A percentile compares a stretch with the other conserved stretches of the same genome.
phyloP scores from a whole-genome alignment of 2,888 invertebrate species.

The Heliconius ethilla region DNA sequence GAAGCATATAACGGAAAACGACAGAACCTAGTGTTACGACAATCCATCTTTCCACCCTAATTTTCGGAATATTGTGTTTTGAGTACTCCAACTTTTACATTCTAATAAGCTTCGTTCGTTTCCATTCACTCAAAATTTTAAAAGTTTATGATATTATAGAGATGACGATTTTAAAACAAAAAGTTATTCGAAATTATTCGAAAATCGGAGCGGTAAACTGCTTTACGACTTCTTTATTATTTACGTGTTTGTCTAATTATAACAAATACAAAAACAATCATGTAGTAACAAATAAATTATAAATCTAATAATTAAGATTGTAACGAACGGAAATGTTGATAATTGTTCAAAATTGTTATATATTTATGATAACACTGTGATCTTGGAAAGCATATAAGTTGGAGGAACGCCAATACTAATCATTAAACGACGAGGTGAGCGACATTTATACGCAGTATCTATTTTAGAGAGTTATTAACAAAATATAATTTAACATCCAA shows the following conservation, averaged over 20 bases:
- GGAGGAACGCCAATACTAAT: constrained; percentile 69
- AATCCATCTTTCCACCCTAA: too few species aligned
- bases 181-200: too few species aligned
- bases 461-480: constrained; percentile 68
- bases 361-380: constrained; percentile 36
- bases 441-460: constrained; percentile 70
- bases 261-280: background rate
- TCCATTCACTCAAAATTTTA: too few species aligned
- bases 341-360: constrained; percentile 35
- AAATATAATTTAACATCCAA: constrained; percentile 42
- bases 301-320: background rate
- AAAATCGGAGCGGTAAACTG: too few species aligned
- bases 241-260: background rate
- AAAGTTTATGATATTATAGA: too few species aligned
- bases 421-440: constrained; percentile 68
- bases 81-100: too few species aligned
- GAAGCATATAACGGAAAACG: too few species aligned
- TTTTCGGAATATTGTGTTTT: too few species aligned
- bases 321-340: background rate
- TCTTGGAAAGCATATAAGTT: constrained; percentile 52
- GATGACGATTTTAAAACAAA: too few species aligned
- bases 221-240: too few species aligned
- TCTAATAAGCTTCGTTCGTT: too few species aligned
- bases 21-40: too few species aligned
- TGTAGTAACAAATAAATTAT: background rate